Conservation (phyloP, 2,888 invertebrate genomes). For the Isotomurus palustris region DNA sequence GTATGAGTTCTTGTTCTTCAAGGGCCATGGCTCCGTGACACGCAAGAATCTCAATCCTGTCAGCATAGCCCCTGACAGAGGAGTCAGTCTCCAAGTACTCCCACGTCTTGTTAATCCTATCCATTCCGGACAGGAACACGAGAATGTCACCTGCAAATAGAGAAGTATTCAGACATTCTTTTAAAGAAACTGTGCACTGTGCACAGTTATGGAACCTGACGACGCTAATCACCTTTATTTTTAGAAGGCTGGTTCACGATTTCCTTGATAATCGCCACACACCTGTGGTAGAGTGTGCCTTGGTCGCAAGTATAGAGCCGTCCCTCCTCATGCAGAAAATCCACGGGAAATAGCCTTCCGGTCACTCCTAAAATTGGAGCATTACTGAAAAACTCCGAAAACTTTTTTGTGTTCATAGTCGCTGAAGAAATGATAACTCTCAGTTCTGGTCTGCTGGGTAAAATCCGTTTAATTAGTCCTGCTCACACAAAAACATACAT, state of each 20-base stretch:
- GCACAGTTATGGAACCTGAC: conserved; percentile 99
- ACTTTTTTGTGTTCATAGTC: conserved; percentile 95
- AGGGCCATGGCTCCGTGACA: conserved; percentile 96
- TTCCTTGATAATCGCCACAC: conserved; percentile 68
- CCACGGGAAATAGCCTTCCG: conserved; percentile 91
- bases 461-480: conserved; percentile 62
- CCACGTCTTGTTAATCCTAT: conserved; percentile 97
- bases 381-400: conserved; percentile 97
- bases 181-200: conserved; percentile 90
- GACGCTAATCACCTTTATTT: conserved; percentile 94
- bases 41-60: conserved; percentile 93
- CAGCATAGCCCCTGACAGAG: conserved; percentile 80
- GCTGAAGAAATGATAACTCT: conserved; percentile 98
- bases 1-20: conserved; percentile 98
- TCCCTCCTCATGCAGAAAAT: too few species aligned
- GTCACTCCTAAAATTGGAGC: conserved; percentile 98
- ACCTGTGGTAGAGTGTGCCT: too few species aligned
- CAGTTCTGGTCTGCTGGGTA: conserved; percentile 84
- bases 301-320: too few species aligned
- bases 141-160: conserved; percentile 70
- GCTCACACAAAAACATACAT: conserved; percentile 17
- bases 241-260: conserved; percentile 67
- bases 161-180: conserved; percentile 46
- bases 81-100: conserved; percentile 94
- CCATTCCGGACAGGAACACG: conserved; percentile 89